Evolutionary conservation across 2,888 invertebrate genomes (phyloP).

Genomic region (Drosophila limbata): DNA sequence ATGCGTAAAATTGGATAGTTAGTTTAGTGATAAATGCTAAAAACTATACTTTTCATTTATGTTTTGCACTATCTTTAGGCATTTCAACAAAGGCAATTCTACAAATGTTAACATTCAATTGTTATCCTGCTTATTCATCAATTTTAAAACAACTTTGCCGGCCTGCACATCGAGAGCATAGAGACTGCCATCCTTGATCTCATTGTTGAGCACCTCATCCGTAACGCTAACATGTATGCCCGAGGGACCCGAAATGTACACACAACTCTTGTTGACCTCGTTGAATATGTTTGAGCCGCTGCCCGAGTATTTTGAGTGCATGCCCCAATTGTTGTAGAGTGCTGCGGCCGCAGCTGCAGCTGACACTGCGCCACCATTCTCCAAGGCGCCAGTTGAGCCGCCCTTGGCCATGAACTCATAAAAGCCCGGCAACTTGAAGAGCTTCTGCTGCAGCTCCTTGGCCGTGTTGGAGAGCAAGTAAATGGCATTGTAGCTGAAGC

Average conservation of each 20-base stretch:
- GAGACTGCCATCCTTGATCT: slow-evolving; percentile 91
- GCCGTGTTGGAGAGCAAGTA: slow-evolving; percentile 90
- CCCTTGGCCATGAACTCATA: slow-evolving; percentile 82
- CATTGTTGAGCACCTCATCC: slow-evolving; percentile 93
- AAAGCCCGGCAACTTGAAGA: slow-evolving; percentile 88
- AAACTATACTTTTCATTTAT: slow-evolving; percentile 58
- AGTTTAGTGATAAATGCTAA: slow-evolving; percentile 66
- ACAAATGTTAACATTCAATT: slow-evolving; percentile 45
- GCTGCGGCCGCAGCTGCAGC: slow-evolving; percentile 52
- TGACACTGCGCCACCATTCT: slow-evolving; percentile 56
- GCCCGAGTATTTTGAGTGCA: slow-evolving; percentile 85
- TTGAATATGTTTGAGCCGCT: slow-evolving; percentile 86
- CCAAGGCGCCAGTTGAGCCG: slow-evolving; percentile 65
- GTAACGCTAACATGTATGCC: slow-evolving; percentile 93
- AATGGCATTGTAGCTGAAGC: slow-evolving; percentile 91
- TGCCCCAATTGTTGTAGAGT: slow-evolving; percentile 75
- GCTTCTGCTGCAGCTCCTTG: slow-evolving; percentile 88
- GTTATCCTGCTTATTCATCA: slow-evolving; percentile 84
- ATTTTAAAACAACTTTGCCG: slow-evolving; percentile 86
- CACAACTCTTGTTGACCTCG: slow-evolving; percentile 86
- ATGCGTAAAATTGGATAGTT: slow-evolving; percentile 16
- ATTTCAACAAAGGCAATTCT: slow-evolving; percentile 25
- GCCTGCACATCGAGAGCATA: slow-evolving; percentile 88
- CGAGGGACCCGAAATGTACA: slow-evolving; percentile 93
- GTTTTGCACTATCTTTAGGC: slow-evolving; percentile 1